Evolutionary conservation across 2,888 invertebrate genomes (phyloP).

Genomic region (Hanleya hanleyi): DNA sequence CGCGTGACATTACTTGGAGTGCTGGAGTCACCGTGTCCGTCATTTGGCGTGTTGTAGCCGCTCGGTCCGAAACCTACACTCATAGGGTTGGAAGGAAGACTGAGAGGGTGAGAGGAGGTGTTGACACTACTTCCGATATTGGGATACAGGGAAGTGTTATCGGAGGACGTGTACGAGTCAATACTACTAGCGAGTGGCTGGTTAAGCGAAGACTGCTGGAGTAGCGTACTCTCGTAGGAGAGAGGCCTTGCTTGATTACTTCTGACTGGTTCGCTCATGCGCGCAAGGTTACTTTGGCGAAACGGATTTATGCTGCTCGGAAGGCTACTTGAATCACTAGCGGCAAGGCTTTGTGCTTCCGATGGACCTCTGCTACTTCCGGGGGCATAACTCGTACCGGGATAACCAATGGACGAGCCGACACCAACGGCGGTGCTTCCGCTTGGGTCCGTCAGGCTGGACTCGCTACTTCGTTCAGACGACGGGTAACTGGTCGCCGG

Average conservation of each 20-base stretch:
- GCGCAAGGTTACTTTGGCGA: constrained; percentile 38
- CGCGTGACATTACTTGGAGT: constrained; percentile 36
- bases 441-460: neutral
- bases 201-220: constrained; percentile 8
- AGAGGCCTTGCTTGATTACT: no score
- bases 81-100: neutral
- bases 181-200: constrained; percentile 40
- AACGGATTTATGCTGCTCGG: constrained; percentile 55
- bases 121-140: constrained; percentile 55
- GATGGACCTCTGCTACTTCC: neutral
- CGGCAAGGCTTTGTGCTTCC: constrained; percentile 17
- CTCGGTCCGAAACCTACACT: constrained; percentile 27
- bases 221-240: neutral
- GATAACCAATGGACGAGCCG: neutral
- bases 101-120: constrained; percentile 40
- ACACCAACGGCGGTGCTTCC: neutral
- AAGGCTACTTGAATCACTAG: constrained; percentile 40
- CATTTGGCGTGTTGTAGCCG: constrained; percentile 40
- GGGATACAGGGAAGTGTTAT: constrained; percentile 55
- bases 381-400: neutral
- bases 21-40: constrained; percentile 5
- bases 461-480: constrained; percentile 11
- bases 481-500: constrained; percentile 38
- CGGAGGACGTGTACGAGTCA: constrained; percentile 44
- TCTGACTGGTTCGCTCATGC: constrained; percentile 31